A percentile compares a stretch with the other conserved stretches of the same genome.
Evolutionary conservation across 2,888 invertebrate genomes (phyloP).

Genomic region (Harmothoe impar): DNA sequence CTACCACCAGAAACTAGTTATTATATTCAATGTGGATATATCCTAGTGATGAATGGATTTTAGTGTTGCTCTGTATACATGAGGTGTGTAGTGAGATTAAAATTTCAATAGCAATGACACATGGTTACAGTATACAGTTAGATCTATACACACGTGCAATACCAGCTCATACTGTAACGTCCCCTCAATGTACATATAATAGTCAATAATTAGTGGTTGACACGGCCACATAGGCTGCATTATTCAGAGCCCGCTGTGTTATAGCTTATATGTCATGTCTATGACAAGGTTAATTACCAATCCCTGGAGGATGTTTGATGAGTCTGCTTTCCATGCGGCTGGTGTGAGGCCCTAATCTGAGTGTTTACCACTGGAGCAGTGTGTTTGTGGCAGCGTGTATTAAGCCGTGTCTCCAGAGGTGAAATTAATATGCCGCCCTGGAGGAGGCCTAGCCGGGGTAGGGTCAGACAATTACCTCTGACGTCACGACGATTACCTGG

Average conservation of each 20-base stretch:
- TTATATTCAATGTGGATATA: no score
- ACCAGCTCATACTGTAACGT: no score
- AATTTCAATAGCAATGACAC: no score
- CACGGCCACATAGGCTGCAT: background rate
- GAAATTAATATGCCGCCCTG: constrained; percentile 1
- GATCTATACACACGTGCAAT: no score
- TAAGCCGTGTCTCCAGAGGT: background rate
- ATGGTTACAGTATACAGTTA: no score
- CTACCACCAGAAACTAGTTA: no score
- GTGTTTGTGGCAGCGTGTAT: background rate
- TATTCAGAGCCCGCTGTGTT: background rate
- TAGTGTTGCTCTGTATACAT: no score
- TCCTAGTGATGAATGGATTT: no score
- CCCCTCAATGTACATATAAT: background rate
- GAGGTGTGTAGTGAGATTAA: no score
- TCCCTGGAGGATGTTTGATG: background rate
- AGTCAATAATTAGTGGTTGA: background rate
- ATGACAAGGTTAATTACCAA: constrained; percentile 29
- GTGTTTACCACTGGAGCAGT: background rate
- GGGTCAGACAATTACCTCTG: constrained; percentile 26
- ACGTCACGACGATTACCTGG: constrained; percentile 8
- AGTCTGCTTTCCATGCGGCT: background rate
- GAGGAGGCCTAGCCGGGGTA: background rate
- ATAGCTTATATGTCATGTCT: background rate
- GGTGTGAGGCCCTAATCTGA: background rate